Conservation (phyloP, 1,140 invertebrate genomes). For the Bombus huntii region DNA sequence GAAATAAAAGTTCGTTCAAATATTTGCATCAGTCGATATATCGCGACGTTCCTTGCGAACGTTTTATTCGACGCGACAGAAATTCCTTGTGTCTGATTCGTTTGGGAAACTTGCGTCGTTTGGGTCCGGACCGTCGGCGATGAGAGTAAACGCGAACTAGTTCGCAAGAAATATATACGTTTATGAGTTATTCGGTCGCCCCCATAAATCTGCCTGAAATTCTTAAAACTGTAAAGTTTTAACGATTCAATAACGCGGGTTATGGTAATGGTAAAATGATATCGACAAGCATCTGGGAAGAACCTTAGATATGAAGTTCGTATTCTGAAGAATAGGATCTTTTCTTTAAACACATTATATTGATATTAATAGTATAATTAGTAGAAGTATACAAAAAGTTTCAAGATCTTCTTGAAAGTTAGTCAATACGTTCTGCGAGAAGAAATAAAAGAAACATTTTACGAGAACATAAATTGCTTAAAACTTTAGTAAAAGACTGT, state of each 20-base stretch:
- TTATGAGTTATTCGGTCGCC: background rate
- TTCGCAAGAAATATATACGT: background rate
- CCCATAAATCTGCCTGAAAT: background rate
- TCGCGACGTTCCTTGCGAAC: background rate
- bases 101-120: background rate
- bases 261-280: background rate
- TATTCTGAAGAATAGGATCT: background rate
- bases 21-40: background rate
- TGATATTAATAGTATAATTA: background rate
- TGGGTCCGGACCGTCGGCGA: background rate
- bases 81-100: background rate
- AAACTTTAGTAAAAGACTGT: no score
- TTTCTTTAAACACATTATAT: background rate
- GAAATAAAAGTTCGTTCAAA: background rate
- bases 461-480: background rate
- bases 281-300: background rate
- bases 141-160: background rate
- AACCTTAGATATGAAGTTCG: background rate
- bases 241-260: background rate
- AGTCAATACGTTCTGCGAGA: background rate
- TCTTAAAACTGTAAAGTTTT: background rate
- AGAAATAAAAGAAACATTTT: background rate
- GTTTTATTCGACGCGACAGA: slow-evolving; percentile 1
- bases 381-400: background rate
- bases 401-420: background rate